A percentile compares a stretch with the other conserved stretches of the same genome.
phyloP scores from a whole-genome alignment of 1,140 invertebrate species.

The Pseudachorutes palmiensis region DNA sequence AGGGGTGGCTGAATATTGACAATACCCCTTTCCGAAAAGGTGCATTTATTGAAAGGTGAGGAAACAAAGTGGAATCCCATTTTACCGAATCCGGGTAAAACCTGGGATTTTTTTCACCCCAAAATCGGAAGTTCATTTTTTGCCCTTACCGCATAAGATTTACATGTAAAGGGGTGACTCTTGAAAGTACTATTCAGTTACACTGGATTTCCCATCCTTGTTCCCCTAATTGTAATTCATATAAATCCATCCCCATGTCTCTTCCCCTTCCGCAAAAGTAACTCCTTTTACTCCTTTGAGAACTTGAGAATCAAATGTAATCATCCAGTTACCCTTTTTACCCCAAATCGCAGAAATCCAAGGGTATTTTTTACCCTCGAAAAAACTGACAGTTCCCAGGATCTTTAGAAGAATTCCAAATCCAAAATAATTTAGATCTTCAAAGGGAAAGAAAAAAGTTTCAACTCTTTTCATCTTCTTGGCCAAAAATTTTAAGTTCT shows the following conservation, averaged over 20 bases:
- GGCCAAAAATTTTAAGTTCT: no score
- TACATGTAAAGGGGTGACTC: neutral
- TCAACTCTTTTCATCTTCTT: no score
- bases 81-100: neutral
- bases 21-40: conserved; percentile 11
- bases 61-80: neutral
- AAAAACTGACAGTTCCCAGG: no score
- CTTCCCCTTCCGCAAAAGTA: neutral
- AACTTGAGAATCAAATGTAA: neutral
- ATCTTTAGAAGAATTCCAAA: no score
- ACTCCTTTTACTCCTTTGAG: neutral
- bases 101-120: conserved; percentile 6
- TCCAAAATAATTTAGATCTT: no score
- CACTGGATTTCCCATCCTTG: neutral
- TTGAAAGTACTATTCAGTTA: neutral
- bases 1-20: neutral
- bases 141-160: neutral
- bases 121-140: neutral
- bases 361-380: no score
- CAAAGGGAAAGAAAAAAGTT: no score
- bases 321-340: neutral
- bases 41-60: neutral
- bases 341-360: neutral
- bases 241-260: neutral
- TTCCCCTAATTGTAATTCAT: neutral